Base-by-base conservation (phyloP, 2,797 vertebrate species). In the Euphonia xanthogaster region DNA sequence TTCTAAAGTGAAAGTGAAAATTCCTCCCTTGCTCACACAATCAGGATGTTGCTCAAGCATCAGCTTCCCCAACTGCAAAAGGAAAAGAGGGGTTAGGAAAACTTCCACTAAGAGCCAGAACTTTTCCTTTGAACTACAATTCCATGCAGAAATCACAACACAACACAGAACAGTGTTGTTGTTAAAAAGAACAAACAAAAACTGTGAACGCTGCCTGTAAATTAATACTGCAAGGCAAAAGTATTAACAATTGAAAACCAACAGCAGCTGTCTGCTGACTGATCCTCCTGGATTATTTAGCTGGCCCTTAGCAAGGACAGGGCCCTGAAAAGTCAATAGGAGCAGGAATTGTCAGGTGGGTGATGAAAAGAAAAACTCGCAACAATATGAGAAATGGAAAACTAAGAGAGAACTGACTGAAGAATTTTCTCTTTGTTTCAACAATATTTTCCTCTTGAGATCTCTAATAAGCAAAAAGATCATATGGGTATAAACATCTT, bases 231-330 rank as follows among this genome's bases (percentile, higher is more conserved):
- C 72, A 70, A 87, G 44, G 67, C 37, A 40, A 21, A 51, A 63
- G 55, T 51, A 44, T 1, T 9, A 75, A 66, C 44, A 83, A 44
- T n/a, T 86, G 35, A 77, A 79, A 63, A 24, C 2, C 50, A 65
- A 6, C 21, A 61, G 62, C 47, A 67, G 57, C 57, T 86, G 23
- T 58, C 68, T 88, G 37, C 68, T 83, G 61, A 7, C 30, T 61
- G 82, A 58, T 67, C 62, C 39, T 57, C 54, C 47, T 53, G 54
- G 54, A 90, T 88, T 88, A 65, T 91, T 88, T 45, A 67, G 57
- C 7, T 74, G 40, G 70, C 57, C 53, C 79, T 77, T 39, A 31
- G 65, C 72, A 91, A 70, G 45, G 30, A 80, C 53, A 86, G 51
- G 55, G 37, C 27, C 35, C 19, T 88, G 44, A 58, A 39, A 90